Percentiles rank a stretch among this genome's conserved stretches.
These are phyloP conservation scores for Lamellibrachia columna DNA, from an alignment of 2,888 invertebrate species.

Conservation along the genomic window DNA sequence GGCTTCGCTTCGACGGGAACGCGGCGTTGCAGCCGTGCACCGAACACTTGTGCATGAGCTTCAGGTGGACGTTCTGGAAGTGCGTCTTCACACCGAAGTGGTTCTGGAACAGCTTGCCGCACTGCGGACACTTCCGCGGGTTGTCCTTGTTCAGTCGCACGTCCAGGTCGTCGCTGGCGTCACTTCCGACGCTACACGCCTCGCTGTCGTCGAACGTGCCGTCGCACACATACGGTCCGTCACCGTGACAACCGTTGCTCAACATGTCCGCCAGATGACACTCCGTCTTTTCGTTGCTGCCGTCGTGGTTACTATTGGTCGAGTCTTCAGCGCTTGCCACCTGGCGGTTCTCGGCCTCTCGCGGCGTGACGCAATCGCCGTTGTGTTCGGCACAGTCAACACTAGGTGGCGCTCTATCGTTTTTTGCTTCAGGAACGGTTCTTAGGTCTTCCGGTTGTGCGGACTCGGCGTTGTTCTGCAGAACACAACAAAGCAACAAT, in stretches of 20 bases:
- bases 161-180: constrained; percentile 59
- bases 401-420: constrained; percentile 23
- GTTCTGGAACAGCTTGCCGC: constrained; percentile 92
- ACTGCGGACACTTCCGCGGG: constrained; percentile 88
- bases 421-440: not conserved
- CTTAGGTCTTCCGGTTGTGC: constrained; percentile 25
- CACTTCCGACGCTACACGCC: not conserved
- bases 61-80: constrained; percentile 94
- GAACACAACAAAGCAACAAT: not conserved
- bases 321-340: constrained; percentile 67
- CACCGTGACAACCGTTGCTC: not conserved
- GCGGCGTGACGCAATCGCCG: constrained; percentile 32
- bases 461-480: constrained; percentile 13
- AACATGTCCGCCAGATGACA: not conserved
- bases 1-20: constrained; percentile 90
- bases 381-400: constrained; percentile 31
- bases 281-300: not conserved
- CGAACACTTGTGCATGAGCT: constrained; percentile 93
- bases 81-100: constrained; percentile 93
- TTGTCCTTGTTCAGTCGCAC: constrained; percentile 92
- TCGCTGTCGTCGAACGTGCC: constrained; percentile 6
- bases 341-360: constrained; percentile 45
- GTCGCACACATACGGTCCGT: constrained; percentile 26
- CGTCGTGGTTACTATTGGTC: not conserved
- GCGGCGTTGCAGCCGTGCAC: constrained; percentile 94